These are phyloP conservation scores for Micronisus gabar DNA, from an alignment of 2,113 vertebrate species.

Conservation along the genomic window DNA sequence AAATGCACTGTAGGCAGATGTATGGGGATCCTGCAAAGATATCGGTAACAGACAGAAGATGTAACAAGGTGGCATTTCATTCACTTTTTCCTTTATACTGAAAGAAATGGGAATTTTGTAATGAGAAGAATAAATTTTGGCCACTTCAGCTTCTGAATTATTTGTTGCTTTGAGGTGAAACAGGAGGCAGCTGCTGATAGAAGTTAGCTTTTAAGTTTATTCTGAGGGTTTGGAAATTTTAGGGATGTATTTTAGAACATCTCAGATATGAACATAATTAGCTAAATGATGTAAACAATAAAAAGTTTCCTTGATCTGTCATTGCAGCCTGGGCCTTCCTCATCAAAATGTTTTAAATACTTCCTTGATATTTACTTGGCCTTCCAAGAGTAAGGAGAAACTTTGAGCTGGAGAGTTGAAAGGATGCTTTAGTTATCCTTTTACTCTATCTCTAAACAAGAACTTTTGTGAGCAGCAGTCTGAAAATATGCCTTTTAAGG, in stretches of 20 bases:
- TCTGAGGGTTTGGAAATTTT: neutral
- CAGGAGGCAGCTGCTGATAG: neutral
- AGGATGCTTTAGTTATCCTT: neutral
- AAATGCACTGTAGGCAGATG: neutral
- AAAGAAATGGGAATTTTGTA: neutral
- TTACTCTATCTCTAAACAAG: neutral
- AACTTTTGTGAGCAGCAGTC: neutral
- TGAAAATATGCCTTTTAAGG: neutral
- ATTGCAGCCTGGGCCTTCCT: neutral
- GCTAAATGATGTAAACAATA: neutral
- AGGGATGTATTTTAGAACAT: neutral
- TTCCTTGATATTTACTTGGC: neutral
- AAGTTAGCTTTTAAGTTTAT: neutral
- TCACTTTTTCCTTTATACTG: neutral
- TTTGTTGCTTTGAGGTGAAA: neutral
- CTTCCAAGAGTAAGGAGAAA: neutral
- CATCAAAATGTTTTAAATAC: neutral
- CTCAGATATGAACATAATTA: neutral
- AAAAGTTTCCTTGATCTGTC: neutral
- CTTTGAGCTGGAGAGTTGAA: neutral
- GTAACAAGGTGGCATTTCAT: neutral
- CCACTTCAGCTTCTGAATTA: neutral
- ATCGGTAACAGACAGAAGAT: neutral
- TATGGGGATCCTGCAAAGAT: neutral
- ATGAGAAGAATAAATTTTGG: neutral